These are phyloP conservation scores for Apamea epomidion DNA, from an alignment of 2,888 invertebrate species.

Conservation along the genomic window DNA sequence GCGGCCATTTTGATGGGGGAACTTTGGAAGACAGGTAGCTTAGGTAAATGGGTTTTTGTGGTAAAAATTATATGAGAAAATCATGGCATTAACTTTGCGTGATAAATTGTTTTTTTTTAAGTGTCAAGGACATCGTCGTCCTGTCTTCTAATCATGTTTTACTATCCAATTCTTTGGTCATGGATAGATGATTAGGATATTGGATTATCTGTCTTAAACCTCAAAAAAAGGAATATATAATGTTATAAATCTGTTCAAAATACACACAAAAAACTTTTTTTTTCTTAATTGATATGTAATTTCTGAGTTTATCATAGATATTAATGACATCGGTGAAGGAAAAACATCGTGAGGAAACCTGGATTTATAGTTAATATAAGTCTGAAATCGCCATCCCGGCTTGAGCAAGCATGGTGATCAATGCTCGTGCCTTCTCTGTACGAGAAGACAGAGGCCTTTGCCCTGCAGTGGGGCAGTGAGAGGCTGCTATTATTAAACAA, in stretches of 20 bases:
- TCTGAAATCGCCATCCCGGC: no score
- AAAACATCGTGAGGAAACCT: no score
- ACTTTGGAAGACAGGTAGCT: constrained; percentile 47
- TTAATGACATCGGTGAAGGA: no score
- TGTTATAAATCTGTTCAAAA: background rate
- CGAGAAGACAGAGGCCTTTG: no score
- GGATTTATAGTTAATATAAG: no score
- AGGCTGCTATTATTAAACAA: background rate
- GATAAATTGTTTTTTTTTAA: constrained; percentile 14
- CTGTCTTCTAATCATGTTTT: background rate
- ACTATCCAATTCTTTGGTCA: background rate
- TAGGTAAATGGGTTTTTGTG: constrained; percentile 30
- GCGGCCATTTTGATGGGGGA: constrained; percentile 18
- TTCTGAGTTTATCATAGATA: no score
- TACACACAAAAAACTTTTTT: background rate
- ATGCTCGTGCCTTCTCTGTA: no score
- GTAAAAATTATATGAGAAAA: constrained; percentile 17
- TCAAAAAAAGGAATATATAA: no score
- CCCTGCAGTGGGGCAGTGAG: no score
- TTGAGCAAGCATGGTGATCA: no score
- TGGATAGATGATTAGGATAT: background rate
- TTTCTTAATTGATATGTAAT: no score
- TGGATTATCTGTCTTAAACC: background rate
- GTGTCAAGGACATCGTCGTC: no score
- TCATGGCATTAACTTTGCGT: background rate